Evolutionary conservation across 2,797 vertebrate genomes (phyloP), one percentile per base, ranked within the genome.

Genomic region (Esox masquinongy): DNA sequence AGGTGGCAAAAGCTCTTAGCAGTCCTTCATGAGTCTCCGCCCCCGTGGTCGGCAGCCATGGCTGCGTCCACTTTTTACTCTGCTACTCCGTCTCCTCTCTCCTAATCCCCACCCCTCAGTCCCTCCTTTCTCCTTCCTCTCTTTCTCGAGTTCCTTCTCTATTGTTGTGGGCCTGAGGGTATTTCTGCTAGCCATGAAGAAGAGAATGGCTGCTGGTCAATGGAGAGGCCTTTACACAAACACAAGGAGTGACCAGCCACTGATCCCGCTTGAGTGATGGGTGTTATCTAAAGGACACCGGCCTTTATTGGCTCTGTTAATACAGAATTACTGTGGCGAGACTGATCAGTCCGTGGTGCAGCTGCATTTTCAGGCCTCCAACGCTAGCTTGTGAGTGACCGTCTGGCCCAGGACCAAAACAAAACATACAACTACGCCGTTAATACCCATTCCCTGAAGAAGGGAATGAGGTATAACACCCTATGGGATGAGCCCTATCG

Each of bases 1-100:
- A 83, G 70, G 80, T 92, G 91, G 87, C 86, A 90, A 85, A 89
- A 91, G 88, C 90, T 93, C 91, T 92, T 92, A 89, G 90, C 90
- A 86, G 82, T 85, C 88, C 75, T 75, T 83, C 71, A 91, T 88
- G 88, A 90, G 85, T 83, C 87, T 88, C 84, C 77, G 80, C 80
- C 77, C 79, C 77, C 68, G 3, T 70, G n/a, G n/a, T 26, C 39
- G 24, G n/a, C 43, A 39, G 7, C 22, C 22, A 61, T 61, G 56
- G 56, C n/a, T 61, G 56, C 24, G 56, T 66, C 24, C 68, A 43
- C n/a, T 26, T 6, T 24, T 49, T 6, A 47, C 31, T 69, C 68
- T 24, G 22, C 4, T 2, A 63, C 16, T n/a, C 24, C 2, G 39
- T 9, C 50, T 29, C 72, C 56, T 53, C 17, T 47, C 69, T 70